phyloP scores from a whole-genome alignment of 1,140 invertebrate species.

The Temnothorax longispinosus region DNA sequence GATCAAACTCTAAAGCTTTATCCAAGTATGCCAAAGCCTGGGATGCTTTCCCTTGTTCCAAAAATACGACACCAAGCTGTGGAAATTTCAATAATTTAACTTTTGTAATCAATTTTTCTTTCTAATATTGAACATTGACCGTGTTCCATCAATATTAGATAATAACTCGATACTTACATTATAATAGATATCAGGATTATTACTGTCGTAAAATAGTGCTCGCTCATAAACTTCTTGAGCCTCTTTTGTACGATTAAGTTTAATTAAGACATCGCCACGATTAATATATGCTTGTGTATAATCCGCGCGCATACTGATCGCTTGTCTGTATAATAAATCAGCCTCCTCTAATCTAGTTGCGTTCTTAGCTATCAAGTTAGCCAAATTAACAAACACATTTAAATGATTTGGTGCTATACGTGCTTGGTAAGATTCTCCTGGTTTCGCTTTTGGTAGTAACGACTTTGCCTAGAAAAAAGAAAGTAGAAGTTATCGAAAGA shows the following conservation, averaged over 20 bases:
- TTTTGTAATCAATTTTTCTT: not conserved
- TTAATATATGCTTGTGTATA: constrained; percentile 99
- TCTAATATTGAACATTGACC: not conserved
- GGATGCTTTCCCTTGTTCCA: constrained; percentile 96
- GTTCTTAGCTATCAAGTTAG: constrained; percentile 97
- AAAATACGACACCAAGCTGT: constrained; percentile 96
- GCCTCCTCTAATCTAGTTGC: constrained; percentile 96
- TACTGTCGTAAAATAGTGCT: constrained; percentile 96
- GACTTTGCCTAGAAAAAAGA: constrained; percentile 90
- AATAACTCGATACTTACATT: constrained; percentile 90
- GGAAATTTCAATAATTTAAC: constrained; percentile 70
- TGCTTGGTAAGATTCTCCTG: constrained; percentile 97
- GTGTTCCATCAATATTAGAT: not conserved
- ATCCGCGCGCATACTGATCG: constrained; percentile 98
- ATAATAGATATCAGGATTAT: constrained; percentile 98
- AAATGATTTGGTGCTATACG: constrained; percentile 98
- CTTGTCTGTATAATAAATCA: constrained; percentile 96
- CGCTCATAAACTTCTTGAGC: constrained; percentile 97
- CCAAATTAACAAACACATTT: constrained; percentile 98
- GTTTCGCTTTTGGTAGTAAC: constrained; percentile 95
- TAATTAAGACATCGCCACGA: constrained; percentile 97
- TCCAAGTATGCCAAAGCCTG: constrained; percentile 97
- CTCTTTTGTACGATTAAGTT: constrained; percentile 97
- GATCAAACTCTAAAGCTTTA: constrained; percentile 96
- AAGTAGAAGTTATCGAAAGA: not conserved